phyloP scores from a whole-genome alignment of 2,113 vertebrate genomes.

The Todiramphus saurophagus region DNA sequence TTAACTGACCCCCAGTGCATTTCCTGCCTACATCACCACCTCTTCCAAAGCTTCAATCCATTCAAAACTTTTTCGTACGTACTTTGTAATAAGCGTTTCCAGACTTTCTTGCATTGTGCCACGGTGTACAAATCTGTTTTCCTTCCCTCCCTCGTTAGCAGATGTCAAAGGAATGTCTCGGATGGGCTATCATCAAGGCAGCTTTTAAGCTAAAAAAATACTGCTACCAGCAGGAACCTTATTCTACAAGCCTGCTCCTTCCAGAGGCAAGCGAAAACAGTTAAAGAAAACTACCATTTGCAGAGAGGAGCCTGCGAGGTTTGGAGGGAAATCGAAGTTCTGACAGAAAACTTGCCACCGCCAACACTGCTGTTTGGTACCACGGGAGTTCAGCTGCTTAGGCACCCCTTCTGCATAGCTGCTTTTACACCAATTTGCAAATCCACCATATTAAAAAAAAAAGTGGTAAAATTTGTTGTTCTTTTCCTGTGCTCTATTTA shows the following conservation, averaged over 20 bases:
- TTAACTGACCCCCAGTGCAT: not conserved
- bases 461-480: not conserved
- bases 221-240: not conserved
- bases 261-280: not conserved
- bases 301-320: not conserved
- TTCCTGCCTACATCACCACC: not conserved
- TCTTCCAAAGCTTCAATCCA: not conserved
- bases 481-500: not conserved
- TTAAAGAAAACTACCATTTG: constrained; percentile 38
- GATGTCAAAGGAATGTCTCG: not conserved
- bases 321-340: not conserved
- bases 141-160: not conserved
- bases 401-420: not conserved
- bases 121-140: not conserved
- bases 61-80: not conserved
- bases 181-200: not conserved
- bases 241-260: not conserved
- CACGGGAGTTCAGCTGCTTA: not conserved
- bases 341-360: not conserved
- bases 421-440: not conserved
- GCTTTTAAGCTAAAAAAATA: constrained; percentile 13
- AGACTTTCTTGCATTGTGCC: not conserved
- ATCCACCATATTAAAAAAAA: not conserved
- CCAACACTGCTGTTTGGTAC: not conserved
- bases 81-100: not conserved